Conservation (phyloP, 2,797 vertebrate genomes). For the Oreortyx pictus region DNA sequence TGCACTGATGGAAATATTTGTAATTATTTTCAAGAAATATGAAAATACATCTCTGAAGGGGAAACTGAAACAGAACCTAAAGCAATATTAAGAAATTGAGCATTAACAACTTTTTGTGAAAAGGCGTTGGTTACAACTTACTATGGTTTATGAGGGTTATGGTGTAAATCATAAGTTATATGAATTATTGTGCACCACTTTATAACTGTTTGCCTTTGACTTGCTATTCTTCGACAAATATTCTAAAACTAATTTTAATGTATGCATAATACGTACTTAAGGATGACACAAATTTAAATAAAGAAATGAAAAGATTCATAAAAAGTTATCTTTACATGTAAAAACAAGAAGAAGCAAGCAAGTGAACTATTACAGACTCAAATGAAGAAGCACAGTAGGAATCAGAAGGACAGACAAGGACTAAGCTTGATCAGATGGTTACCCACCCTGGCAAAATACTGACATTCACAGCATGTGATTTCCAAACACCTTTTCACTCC, state of each 20-base stretch:
- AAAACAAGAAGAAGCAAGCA: not conserved
- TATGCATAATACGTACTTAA: not conserved
- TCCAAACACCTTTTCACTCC: not conserved
- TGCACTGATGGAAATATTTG: not conserved
- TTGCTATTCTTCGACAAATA: not conserved
- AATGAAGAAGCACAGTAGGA: not conserved
- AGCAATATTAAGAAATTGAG: not conserved
- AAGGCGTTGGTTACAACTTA: accelerated
- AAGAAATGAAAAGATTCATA: not conserved
- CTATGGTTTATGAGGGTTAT: not conserved
- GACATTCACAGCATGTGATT: not conserved
- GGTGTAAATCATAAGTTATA: not conserved
- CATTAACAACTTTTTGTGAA: not conserved
- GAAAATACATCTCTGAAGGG: not conserved
- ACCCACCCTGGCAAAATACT: not conserved
- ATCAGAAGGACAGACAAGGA: not conserved
- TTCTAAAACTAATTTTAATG: not conserved
- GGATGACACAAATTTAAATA: not conserved
- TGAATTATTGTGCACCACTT: not conserved
- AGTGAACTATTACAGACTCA: not conserved
- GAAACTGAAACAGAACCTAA: not conserved
- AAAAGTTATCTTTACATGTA: not conserved
- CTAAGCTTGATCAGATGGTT: not conserved
- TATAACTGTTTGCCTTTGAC: not conserved
- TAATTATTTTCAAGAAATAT: not conserved